Evolutionary conservation across 2,797 vertebrate genomes (phyloP).

Genomic region (Microctenopoma stevenorrisi): DNA sequence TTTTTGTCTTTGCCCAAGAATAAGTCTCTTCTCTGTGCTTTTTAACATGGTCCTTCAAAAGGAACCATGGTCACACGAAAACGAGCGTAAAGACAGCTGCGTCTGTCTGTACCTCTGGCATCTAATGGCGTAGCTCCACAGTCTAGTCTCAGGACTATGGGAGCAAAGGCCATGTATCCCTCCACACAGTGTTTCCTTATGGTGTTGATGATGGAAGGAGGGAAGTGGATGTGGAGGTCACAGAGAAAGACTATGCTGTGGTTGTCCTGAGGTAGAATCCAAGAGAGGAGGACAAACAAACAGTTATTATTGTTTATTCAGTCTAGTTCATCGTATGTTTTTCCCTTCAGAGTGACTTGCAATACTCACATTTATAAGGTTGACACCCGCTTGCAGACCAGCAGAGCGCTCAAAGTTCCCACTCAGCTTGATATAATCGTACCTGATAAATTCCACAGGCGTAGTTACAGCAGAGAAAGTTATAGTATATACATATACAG

Average conservation of each 20-base stretch:
- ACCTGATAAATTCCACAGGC: constrained; percentile 75
- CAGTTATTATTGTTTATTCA: neutral
- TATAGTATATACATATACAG: neutral
- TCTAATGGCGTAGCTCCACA: constrained; percentile 89
- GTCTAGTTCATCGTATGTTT: neutral
- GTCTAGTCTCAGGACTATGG: constrained; percentile 92
- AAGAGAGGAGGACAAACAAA: neutral
- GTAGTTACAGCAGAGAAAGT: neutral
- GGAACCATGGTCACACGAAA: neutral
- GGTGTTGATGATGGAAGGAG: constrained; percentile 86
- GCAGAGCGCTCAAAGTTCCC: constrained; percentile 95
- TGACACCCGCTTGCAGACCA: constrained; percentile 92
- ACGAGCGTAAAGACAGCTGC: neutral
- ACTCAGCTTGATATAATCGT: constrained; percentile 86
- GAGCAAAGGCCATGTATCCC: constrained; percentile 93
- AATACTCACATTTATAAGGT: constrained; percentile 87
- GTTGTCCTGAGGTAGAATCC: constrained; percentile 81
- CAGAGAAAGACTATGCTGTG: constrained; percentile 97
- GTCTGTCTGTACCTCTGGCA: constrained; percentile 84
- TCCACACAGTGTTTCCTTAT: constrained; percentile 95
- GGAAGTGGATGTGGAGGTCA: constrained; percentile 96
- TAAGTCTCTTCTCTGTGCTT: neutral
- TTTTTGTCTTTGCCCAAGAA: neutral
- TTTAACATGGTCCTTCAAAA: neutral
- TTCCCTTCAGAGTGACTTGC: neutral